These are phyloP conservation scores for Vanessa cardui DNA, from an alignment of 2,888 invertebrate species.

Conservation along the genomic window DNA sequence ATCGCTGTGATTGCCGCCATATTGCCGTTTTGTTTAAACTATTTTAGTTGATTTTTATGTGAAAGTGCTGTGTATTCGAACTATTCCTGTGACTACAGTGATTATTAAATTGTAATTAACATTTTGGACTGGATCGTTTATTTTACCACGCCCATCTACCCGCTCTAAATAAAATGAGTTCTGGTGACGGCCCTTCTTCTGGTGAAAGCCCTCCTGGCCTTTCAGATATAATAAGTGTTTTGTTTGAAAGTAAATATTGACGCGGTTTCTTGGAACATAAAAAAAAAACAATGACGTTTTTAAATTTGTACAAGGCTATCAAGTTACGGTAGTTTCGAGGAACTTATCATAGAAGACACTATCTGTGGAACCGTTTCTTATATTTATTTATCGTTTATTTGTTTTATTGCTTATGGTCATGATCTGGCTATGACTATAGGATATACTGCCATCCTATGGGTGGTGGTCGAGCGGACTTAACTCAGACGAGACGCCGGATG, in stretches of 20 bases:
- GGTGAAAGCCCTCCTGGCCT: too few species aligned
- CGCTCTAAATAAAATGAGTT: too few species aligned
- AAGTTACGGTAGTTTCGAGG: conserved; percentile 27
- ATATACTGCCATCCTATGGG: conserved; percentile 58
- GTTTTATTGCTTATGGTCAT: conserved; percentile 3
- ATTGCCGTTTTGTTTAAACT: too few species aligned
- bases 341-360: conserved; percentile 26
- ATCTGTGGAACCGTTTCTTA: conserved; percentile 6
- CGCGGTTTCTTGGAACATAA: conserved; percentile 13
- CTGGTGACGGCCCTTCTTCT: too few species aligned
- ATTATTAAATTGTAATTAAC: too few species aligned
- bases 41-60: too few species aligned
- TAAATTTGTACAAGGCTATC: conserved; percentile 32
- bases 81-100: too few species aligned
- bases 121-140: too few species aligned
- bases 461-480: conserved; percentile 45
- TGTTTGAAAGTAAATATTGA: conserved; percentile 1
- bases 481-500: conserved; percentile 16
- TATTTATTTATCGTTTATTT: background rate
- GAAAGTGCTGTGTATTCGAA: too few species aligned
- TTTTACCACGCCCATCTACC: too few species aligned
- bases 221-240: background rate
- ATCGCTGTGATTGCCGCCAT: too few species aligned
- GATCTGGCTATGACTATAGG: conserved; percentile 48
- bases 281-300: conserved; percentile 33